A percentile compares a stretch with the other conserved stretches of the same genome.
Conservation (phyloP, 1,140 invertebrate species). For the Bemisia tabaci region DNA sequence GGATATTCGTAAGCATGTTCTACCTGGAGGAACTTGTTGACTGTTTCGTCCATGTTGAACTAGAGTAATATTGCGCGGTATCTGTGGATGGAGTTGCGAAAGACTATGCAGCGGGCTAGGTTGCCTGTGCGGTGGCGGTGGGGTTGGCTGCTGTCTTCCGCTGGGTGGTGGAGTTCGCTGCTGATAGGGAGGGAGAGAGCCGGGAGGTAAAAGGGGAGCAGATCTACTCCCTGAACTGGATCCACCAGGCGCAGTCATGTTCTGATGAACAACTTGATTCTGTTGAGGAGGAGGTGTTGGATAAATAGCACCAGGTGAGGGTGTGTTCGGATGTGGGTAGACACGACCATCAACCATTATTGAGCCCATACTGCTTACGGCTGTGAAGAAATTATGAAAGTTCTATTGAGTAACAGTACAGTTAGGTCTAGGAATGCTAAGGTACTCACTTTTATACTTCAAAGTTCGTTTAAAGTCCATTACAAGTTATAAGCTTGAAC, state of each 20-base stretch:
- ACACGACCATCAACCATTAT: slow-evolving; percentile 63
- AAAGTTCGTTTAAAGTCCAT: too few relatives aligned
- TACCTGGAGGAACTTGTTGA: neutral
- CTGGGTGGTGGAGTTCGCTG: neutral
- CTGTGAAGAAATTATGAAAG: slow-evolving; percentile 27
- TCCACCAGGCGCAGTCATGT: neutral
- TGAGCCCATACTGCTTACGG: slow-evolving; percentile 53
- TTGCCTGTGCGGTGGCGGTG: slow-evolving; percentile 25
- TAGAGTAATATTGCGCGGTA: slow-evolving; percentile 22
- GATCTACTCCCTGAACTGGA: neutral
- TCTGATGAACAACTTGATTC: neutral
- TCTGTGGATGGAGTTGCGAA: slow-evolving; percentile 28
- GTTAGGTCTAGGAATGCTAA: too few relatives aligned
- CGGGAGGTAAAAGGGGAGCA: neutral
- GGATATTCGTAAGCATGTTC: too few relatives aligned
- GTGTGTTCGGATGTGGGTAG: slow-evolving; percentile 31
- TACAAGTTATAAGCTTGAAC: too few relatives aligned
- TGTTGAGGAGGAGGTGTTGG: slow-evolving; percentile 10
- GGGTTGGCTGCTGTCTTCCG: slow-evolving; percentile 10
- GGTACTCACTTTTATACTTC: too few relatives aligned
- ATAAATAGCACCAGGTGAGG: slow-evolving; percentile 3
- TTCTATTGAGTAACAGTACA: slow-evolving; percentile 1
- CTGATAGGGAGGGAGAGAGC: neutral
- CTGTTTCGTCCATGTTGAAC: slow-evolving; percentile 15
- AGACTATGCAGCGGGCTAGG: slow-evolving; percentile 29